phyloP scores from a whole-genome alignment of 2,113 vertebrate species.

The Alouatta palliata region DNA sequence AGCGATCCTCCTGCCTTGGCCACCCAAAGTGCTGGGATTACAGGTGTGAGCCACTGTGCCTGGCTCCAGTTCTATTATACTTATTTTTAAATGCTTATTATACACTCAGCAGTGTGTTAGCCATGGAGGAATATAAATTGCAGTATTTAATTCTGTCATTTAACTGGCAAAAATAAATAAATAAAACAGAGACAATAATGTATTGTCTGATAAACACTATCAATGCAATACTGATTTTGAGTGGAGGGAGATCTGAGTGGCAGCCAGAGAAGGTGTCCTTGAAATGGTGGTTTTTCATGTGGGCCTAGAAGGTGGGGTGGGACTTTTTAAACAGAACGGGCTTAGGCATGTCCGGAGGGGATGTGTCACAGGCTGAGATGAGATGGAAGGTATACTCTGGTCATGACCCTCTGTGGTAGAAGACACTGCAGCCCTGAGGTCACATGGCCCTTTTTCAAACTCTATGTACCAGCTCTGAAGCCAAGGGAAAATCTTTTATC shows the following conservation, averaged over 20 bases:
- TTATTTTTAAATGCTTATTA: not conserved
- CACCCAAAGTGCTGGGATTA: too few relatives aligned
- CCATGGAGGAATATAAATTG: not conserved
- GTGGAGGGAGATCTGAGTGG: not conserved
- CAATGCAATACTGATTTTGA: not conserved
- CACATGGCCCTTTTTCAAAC: not conserved
- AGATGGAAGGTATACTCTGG: too few relatives aligned
- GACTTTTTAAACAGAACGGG: not conserved
- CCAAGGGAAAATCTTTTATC: not conserved
- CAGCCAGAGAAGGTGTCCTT: not conserved
- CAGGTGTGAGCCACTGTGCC: too few relatives aligned
- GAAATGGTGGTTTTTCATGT: not conserved
- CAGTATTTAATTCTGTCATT: not conserved
- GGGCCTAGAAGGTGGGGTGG: not conserved
- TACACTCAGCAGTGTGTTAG: not conserved
- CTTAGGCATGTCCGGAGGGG: not conserved
- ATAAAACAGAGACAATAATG: not conserved
- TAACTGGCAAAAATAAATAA: not conserved
- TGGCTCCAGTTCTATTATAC: not conserved
- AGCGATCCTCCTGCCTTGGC: too few relatives aligned
- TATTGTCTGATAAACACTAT: not conserved
- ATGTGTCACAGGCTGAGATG: rapidly evolving
- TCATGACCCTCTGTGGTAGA: rapidly evolving
- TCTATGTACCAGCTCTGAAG: not conserved
- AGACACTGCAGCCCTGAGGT: not conserved